These are phyloP conservation scores for Ormyrus thymus DNA, from an alignment of 2,888 invertebrate genomes.

Conservation along the genomic window DNA sequence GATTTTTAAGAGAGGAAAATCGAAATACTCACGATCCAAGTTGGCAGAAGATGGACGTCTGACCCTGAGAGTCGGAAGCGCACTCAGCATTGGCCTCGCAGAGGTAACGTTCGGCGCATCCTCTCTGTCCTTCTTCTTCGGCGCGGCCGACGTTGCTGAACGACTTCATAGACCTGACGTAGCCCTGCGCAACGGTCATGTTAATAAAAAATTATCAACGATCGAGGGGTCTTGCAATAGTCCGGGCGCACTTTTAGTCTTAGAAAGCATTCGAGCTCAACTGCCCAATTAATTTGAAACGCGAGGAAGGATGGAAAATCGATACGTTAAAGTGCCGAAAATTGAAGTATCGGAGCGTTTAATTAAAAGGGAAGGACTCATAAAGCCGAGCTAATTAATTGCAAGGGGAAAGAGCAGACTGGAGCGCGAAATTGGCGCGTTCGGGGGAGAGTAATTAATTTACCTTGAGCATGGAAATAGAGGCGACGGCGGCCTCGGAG, in stretches of 20 bases:
- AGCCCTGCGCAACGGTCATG: constrained; percentile 78
- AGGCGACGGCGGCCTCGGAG: constrained; percentile 91
- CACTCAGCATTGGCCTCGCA: constrained; percentile 94
- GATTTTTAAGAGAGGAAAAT: neutral
- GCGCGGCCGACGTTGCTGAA: constrained; percentile 78
- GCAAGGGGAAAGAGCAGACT: no score
- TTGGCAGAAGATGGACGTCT: constrained; percentile 89
- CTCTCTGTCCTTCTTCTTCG: constrained; percentile 90
- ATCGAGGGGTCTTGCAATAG: no score
- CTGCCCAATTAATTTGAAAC: no score
- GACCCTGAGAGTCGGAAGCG: constrained; percentile 84
- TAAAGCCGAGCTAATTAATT: no score
- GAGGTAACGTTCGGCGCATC: constrained; percentile 80
- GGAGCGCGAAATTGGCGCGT: no score
- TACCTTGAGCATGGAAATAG: constrained; percentile 89
- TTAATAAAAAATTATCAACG: no score
- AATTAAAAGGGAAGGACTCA: no score
- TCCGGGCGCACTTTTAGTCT: no score
- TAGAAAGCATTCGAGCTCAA: no score
- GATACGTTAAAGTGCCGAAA: no score
- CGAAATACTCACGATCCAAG: constrained; percentile 88
- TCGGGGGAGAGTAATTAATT: constrained; percentile 13
- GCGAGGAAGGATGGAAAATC: no score
- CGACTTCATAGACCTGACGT: constrained; percentile 83
- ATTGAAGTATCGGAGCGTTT: no score